A percentile compares a stretch with the other conserved stretches of the same genome.
Conservation (phyloP, 1,140 invertebrate species). For the Maconellicoccus hirsutus region DNA sequence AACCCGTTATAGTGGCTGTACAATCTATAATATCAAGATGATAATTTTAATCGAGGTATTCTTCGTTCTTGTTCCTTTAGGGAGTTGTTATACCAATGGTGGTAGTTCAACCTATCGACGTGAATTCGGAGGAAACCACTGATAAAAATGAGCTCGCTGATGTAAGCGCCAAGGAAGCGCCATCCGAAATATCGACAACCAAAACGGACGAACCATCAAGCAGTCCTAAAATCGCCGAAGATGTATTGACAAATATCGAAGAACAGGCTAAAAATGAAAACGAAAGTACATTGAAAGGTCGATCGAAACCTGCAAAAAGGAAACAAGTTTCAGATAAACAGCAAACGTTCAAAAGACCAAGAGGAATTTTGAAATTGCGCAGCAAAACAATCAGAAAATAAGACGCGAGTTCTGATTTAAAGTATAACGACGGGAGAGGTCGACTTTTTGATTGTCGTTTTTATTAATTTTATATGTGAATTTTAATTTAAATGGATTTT, state of each 20-base stretch:
- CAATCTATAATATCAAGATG: too few relatives aligned
- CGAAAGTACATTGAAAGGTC: background rate
- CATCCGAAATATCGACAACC: background rate
- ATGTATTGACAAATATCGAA: background rate
- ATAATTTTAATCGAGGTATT: too few relatives aligned
- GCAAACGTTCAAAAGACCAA: background rate
- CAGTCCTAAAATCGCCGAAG: background rate
- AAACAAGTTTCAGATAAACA: background rate
- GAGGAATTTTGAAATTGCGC: constrained; percentile 14
- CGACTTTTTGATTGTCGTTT: background rate
- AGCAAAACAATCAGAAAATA: constrained; percentile 8
- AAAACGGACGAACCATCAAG: background rate
- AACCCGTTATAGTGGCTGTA: too few relatives aligned
- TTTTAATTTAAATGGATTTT: background rate
- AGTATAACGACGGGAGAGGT: background rate
- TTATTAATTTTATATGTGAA: constrained; percentile 5
- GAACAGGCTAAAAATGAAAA: background rate
- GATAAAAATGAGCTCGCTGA: background rate
- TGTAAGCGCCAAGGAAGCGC: background rate
- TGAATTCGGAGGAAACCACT: background rate
- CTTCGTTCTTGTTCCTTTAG: background rate
- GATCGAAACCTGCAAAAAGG: background rate
- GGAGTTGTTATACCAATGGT: constrained; percentile 10
- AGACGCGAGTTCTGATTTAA: background rate
- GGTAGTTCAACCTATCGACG: background rate